phyloP scores from a whole-genome alignment of 2,888 invertebrate species.

The Drosophila peninsularis region DNA sequence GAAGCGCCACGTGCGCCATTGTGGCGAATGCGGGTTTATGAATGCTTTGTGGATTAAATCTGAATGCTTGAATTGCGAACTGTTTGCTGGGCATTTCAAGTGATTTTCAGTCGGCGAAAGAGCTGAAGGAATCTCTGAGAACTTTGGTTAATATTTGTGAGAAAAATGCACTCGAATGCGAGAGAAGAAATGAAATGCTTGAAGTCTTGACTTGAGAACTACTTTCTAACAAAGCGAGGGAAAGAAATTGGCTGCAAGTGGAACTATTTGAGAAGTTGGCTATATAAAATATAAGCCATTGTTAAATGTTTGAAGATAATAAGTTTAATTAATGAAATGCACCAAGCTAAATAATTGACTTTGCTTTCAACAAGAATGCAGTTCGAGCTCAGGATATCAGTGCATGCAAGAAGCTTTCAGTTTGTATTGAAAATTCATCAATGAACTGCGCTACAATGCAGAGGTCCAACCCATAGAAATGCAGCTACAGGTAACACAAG shows the following conservation, averaged over 20 bases:
- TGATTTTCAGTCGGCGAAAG: slow-evolving; percentile 35
- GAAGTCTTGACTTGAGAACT: slow-evolving; percentile 7
- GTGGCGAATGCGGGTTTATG: slow-evolving; percentile 61
- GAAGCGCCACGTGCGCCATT: slow-evolving; percentile 31
- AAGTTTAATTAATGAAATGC: background rate
- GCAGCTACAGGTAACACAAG: slow-evolving; percentile 45
- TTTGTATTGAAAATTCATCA: slow-evolving; percentile 1
- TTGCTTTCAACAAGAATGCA: background rate
- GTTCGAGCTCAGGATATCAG: no score
- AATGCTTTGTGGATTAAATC: slow-evolving; percentile 55
- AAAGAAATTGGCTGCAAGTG: slow-evolving; percentile 1
- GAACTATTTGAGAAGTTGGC: background rate
- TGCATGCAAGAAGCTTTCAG: no score
- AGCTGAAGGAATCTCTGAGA: slow-evolving; percentile 10
- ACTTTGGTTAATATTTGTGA: slow-evolving; percentile 44
- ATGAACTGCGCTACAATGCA: background rate
- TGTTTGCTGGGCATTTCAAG: slow-evolving; percentile 36
- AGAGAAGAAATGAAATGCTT: slow-evolving; percentile 21
- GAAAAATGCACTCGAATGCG: slow-evolving; percentile 28
- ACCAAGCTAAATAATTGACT: background rate
- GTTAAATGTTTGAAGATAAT: background rate
- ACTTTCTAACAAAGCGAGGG: slow-evolving; percentile 9
- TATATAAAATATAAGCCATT: background rate
- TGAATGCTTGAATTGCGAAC: slow-evolving; percentile 37
- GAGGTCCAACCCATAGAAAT: slow-evolving; percentile 52